phyloP scores from a whole-genome alignment of 2,113 vertebrate genomes.

The Amphiprion percula region DNA sequence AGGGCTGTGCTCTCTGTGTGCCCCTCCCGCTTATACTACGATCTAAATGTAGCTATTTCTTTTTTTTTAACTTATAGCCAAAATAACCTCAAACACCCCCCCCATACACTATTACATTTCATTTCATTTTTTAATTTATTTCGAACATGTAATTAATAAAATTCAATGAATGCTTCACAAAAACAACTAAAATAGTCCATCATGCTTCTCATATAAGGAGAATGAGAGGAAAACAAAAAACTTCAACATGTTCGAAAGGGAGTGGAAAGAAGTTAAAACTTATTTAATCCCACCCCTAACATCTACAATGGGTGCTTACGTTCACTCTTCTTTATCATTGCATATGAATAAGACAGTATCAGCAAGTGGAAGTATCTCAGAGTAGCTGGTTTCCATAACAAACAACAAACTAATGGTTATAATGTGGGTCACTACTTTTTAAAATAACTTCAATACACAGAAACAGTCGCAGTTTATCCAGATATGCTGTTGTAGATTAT shows the following conservation, averaged over 20 bases:
- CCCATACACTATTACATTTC: background rate
- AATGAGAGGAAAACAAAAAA: too few species aligned
- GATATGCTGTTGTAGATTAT: too few species aligned
- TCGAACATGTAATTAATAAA: too few species aligned
- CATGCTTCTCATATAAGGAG: too few species aligned
- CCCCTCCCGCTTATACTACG: conserved; percentile 20
- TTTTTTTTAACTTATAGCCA: background rate
- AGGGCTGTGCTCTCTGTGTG: too few species aligned
- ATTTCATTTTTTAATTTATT: too few species aligned
- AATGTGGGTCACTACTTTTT: conserved; percentile 1
- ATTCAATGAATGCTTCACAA: too few species aligned
- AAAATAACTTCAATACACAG: background rate
- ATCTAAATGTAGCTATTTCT: conserved; percentile 18
- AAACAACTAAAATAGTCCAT: too few species aligned
- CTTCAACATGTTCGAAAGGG: too few species aligned
- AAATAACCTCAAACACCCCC: background rate
- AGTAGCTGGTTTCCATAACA: background rate
- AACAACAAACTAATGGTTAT: background rate
- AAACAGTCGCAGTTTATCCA: background rate
- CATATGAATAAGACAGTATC: background rate
- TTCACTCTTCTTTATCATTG: background rate
- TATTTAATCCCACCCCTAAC: too few species aligned
- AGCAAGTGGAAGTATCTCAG: background rate
- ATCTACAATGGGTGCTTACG: background rate
- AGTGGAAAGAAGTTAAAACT: too few species aligned